These are phyloP conservation scores for Actenoides hombroni DNA, from an alignment of 2,113 vertebrate genomes.

Conservation along the genomic window DNA sequence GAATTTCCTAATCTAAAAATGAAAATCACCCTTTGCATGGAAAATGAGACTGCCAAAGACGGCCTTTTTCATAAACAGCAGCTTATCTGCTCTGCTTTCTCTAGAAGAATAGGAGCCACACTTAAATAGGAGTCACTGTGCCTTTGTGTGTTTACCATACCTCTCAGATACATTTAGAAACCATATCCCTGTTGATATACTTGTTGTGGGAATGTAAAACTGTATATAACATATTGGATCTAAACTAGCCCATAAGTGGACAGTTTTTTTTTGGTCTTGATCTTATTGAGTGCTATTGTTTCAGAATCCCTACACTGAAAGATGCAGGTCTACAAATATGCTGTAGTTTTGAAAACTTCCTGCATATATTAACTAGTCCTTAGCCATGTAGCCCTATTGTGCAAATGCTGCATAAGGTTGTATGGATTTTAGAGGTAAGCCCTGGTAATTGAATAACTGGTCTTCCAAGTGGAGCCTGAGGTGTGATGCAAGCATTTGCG, in stretches of 20 bases:
- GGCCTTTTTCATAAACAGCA: background rate
- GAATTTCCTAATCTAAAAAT: background rate
- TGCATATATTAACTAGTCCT: background rate
- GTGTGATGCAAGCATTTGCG: background rate
- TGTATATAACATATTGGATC: background rate
- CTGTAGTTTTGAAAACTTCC: background rate
- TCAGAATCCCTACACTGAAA: background rate
- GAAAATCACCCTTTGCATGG: background rate
- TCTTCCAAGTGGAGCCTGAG: background rate
- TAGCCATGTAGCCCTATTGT: background rate
- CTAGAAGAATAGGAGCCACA: background rate
- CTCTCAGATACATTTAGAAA: background rate
- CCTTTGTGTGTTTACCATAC: background rate
- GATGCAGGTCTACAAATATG: background rate
- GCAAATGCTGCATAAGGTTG: background rate
- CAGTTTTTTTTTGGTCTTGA: background rate
- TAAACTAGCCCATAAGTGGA: background rate
- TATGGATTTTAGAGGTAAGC: background rate
- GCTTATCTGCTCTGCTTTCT: background rate
- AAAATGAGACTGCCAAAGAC: background rate
- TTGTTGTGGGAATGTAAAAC: background rate
- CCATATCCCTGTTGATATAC: rapidly evolving
- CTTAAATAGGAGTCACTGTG: background rate
- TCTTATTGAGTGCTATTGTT: background rate
- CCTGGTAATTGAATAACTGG: background rate